These are phyloP conservation scores for Anser brachyrhynchus DNA, from an alignment of 2,113 vertebrate genomes.

Conservation along the genomic window DNA sequence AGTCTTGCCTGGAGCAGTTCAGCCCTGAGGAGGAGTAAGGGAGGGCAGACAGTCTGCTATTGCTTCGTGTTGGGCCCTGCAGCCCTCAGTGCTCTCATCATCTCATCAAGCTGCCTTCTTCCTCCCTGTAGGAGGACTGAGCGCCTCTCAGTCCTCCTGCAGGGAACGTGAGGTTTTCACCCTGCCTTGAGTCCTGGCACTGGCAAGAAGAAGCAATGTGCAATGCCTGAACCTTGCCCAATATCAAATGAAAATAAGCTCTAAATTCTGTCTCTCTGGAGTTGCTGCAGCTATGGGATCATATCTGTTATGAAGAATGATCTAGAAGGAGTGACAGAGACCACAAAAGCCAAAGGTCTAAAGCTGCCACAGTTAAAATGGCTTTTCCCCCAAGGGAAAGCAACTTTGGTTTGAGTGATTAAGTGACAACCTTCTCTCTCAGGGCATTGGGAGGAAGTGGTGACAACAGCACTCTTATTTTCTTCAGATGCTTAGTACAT, in stretches of 20 bases:
- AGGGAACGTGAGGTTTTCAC: accelerated
- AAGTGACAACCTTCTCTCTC: neutral
- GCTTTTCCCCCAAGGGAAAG: neutral
- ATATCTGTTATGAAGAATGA: neutral
- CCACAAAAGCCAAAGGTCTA: neutral
- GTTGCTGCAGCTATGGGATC: neutral
- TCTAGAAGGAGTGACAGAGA: neutral
- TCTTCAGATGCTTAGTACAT: neutral
- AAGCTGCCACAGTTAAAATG: neutral
- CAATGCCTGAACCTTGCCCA: neutral
- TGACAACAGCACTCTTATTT: neutral
- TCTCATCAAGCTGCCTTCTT: no score
- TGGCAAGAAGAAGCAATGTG: neutral
- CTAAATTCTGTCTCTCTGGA: neutral
- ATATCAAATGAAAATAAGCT: neutral
- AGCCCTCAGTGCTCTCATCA: neutral
- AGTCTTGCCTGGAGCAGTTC: neutral
- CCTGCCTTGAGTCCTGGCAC: neutral
- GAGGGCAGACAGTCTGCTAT: neutral
- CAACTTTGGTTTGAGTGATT: neutral
- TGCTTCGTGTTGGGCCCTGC: neutral
- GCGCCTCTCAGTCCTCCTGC: no score
- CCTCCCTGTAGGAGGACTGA: no score
- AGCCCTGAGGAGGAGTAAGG: no score
- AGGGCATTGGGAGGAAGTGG: neutral